Evolutionary conservation across 2,797 vertebrate genomes (phyloP), one percentile per base, ranked within the genome.

Genomic region (Triplophysa bombifrons): DNA sequence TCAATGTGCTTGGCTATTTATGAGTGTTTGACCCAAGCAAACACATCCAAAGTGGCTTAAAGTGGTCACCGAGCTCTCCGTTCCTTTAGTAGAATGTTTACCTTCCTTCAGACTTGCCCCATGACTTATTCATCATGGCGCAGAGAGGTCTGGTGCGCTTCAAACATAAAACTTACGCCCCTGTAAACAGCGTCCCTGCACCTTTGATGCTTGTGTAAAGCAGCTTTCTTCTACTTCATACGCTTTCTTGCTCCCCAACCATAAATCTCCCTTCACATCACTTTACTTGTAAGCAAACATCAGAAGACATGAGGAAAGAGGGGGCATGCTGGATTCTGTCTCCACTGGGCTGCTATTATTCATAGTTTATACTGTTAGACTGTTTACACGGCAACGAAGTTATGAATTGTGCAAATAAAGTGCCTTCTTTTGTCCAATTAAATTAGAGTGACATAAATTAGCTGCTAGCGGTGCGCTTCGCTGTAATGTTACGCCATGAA

Each of bases 381-480:
- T 87, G 86, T 87, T 80, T 85, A 78, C 86, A 88, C 85, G 78
- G 74, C 80, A 56, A 56, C 81, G 82, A 61, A 74, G 72, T 77
- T 86, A 64, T 22, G 76, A 73, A 86, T 86, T 55, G 67, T 80
- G 88, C 71, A 73, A 72, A 84, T 63, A 75, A 85, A 82, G 64
- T 75, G 74, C 58, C 72, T 83, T 53, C 67, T 81, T 60, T 80
- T 84, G 80, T 58, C 87, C 86, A 89, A 89, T 91, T 89, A 91
- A 89, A 88, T 85, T 78, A 87, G 78, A 90, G 84, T 89, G 88
- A 89, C 91, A 87, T 85, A 86, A 90, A 88, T 92, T 90, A 90
- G 81, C 82, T 86, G 83, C 85, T 81, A 84, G 87, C 84, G 56
- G 76, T 80, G 85, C 72, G 78, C 80, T 83, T 84, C 82, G 61